Evolutionary conservation across 2,113 vertebrate species (phyloP), one percentile per base, ranked within the genome.

Genomic region (Campylorhamphus procurvoides): DNA sequence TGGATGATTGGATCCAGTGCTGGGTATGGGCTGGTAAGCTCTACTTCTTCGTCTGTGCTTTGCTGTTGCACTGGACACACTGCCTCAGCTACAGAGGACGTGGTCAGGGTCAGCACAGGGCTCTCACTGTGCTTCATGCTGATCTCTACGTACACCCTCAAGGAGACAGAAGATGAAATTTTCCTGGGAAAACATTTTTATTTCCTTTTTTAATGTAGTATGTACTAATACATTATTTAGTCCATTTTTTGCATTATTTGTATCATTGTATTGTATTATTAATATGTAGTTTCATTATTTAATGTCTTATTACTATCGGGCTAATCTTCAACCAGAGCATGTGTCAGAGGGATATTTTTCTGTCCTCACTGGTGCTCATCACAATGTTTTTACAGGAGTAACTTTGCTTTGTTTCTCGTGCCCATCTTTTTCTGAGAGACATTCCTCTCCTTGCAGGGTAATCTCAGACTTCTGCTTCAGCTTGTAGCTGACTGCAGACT

Each of bases 141-240:
- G 42, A 28, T 79, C 13, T 63, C 18, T 56, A 1, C 0, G 0
- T 78, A 27, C 5, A 73, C 1, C 17, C 20, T 83, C 37, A 37
- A n/a, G 37, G 31, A 66, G 55, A 53, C 2, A 55, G 18, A 3
- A 44, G 31, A 23, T 16, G 31, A 53, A 22, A 39, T 25, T 77
- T 80, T 19, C 22, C 20, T 40, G 47, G 55, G 23, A 80, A 77
- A 72, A 66, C 2, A 40, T 16, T 66, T 73, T 62, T 64, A 17
- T 73, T 66, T 80, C 12, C 5, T 27, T 73, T 89, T 79, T 46
- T 59, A 87, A 44, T 69, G 37, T 42, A 66, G 7, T 33, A 44
- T 71, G 37, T 58, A 46, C 47, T 77, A 29, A 77, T 62, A 33
- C 17, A 22, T 71, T 87, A 50, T 55, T 89, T 66, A 52, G 63